phyloP scores from a whole-genome alignment of 2,113 vertebrate species.

The Mixornis gularis region DNA sequence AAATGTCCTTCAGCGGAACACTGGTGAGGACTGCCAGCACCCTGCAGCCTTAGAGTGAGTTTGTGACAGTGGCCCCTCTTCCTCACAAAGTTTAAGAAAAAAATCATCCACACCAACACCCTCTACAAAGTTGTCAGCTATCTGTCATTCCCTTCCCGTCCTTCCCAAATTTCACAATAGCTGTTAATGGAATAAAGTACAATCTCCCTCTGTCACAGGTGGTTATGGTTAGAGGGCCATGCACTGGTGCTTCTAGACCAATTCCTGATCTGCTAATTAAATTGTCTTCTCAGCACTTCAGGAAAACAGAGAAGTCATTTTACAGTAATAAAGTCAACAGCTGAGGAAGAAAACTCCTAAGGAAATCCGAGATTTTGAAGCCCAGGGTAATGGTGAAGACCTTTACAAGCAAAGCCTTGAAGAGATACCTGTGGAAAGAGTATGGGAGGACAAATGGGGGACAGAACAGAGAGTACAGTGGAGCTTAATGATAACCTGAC shows the following conservation, averaged over 20 bases:
- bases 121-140: background rate
- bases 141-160: background rate
- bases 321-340: background rate
- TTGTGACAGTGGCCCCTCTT: background rate
- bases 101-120: background rate
- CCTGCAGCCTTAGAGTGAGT: background rate
- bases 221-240: background rate
- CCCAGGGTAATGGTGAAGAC: background rate
- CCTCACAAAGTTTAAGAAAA: background rate
- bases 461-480: background rate
- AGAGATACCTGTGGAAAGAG: background rate
- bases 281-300: background rate
- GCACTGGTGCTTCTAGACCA: background rate
- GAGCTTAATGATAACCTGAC: background rate
- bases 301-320: background rate
- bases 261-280: background rate
- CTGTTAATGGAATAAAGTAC: background rate
- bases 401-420: background rate
- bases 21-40: background rate
- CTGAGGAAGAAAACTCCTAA: background rate
- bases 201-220: fast-evolving
- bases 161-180: background rate
- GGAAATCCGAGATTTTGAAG: background rate
- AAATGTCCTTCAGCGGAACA: background rate
- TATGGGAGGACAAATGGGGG: background rate